Evolutionary conservation across 2,113 vertebrate species (phyloP).

Genomic region (Tringa solitaria): DNA sequence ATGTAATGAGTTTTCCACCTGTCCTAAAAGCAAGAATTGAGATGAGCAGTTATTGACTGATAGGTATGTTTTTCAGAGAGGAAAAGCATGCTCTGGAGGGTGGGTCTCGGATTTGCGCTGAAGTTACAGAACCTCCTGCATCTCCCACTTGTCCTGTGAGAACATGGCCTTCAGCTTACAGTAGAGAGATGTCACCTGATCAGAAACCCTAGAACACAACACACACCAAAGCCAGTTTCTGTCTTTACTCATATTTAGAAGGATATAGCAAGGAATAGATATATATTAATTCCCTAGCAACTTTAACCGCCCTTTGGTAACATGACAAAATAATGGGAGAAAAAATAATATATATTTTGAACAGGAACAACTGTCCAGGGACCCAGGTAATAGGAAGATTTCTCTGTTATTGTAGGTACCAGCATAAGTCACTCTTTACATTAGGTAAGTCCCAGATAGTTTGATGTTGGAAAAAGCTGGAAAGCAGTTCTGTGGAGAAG

Average conservation of each 20-base stretch:
- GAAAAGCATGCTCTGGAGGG: neutral
- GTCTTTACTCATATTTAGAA: neutral
- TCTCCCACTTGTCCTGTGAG: rapidly evolving
- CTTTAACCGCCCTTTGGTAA: neutral
- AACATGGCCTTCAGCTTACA: neutral
- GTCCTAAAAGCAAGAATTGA: neutral
- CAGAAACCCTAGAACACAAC: neutral
- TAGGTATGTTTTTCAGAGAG: neutral
- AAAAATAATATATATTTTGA: neutral
- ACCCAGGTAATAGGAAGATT: neutral
- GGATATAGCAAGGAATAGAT: neutral
- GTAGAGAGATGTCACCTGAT: neutral
- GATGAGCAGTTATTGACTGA: neutral
- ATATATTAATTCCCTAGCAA: neutral
- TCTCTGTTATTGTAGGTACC: neutral
- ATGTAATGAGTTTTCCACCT: slow-evolving; percentile 5
- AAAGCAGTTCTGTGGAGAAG: neutral
- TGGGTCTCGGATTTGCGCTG: rapidly evolving
- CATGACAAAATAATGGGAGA: neutral
- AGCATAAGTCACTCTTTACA: neutral
- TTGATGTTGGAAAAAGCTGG: neutral
- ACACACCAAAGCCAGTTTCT: neutral
- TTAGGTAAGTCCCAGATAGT: neutral
- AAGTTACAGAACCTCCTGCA: neutral
- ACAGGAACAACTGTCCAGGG: neutral